A percentile compares a stretch with the other conserved stretches of the same genome.
These are phyloP conservation scores for Panagrolaimus sp. DNA, from an alignment of 1,140 invertebrate genomes.

Conservation along the genomic window DNA sequence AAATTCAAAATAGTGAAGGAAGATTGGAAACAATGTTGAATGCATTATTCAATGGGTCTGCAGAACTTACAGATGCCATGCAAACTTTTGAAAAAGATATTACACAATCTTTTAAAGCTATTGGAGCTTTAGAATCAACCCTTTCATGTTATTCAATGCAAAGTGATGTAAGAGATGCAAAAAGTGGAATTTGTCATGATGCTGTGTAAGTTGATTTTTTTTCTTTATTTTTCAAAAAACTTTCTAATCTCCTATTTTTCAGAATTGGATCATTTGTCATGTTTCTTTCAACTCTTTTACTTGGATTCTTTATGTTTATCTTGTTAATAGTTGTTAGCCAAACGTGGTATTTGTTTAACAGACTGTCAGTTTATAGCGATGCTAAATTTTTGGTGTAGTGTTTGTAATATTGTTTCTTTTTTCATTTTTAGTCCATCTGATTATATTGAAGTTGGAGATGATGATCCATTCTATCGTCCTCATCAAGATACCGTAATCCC, in stretches of 20 bases:
- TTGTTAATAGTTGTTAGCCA: conserved; percentile 52
- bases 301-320: conserved; percentile 53
- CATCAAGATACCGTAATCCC: conserved; percentile 39
- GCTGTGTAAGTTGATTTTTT: conserved; percentile 44
- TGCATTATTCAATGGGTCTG: conserved; percentile 20
- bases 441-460: conserved; percentile 44
- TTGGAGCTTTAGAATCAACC: conserved; percentile 44
- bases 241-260: conserved; percentile 23
- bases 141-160: conserved; percentile 42
- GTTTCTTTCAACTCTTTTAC: conserved; percentile 40
- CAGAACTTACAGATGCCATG: conserved; percentile 18
- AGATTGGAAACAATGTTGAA: conserved; percentile 14
- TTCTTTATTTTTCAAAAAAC: conserved; percentile 1
- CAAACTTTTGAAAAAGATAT: conserved; percentile 23
- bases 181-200: conserved; percentile 47
- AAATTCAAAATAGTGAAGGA: conserved; percentile 15
- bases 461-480: conserved; percentile 52
- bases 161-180: conserved; percentile 42
- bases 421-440: conserved; percentile 39
- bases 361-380: conserved; percentile 38
- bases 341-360: conserved; percentile 44
- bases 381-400: conserved; percentile 21
- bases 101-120: conserved; percentile 29
- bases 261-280: conserved; percentile 47
- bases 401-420: conserved; percentile 4